Conservation (phyloP, 2,113 vertebrate species). For the Peromyscus leucopus region DNA sequence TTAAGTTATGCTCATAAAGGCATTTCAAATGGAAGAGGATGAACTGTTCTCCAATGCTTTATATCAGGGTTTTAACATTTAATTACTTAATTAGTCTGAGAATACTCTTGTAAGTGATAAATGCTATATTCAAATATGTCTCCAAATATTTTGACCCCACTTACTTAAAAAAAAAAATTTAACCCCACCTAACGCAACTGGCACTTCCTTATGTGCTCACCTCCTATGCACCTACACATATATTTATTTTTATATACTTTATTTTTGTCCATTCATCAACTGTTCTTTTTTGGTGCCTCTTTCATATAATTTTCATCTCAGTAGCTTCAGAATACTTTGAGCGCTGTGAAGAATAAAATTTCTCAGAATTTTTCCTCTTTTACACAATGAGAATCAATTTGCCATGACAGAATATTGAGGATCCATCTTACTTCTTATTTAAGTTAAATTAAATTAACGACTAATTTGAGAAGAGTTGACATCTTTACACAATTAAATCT, state of each 20-base stretch:
- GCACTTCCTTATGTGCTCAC: neutral
- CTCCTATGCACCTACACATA: neutral
- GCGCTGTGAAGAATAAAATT: conserved; percentile 31
- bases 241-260: neutral
- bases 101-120: neutral
- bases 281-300: neutral
- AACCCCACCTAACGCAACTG: neutral
- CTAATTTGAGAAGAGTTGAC: neutral
- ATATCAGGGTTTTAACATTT: neutral
- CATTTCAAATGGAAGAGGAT: conserved; percentile 24
- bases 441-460: conserved; percentile 18
- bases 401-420: neutral
- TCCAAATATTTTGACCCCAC: neutral
- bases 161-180: neutral
- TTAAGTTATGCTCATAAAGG: conserved; percentile 40
- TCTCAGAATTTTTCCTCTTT: neutral
- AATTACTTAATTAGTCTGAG: conserved; percentile 43
- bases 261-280: neutral
- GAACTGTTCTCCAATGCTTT: conserved; percentile 16
- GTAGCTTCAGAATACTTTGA: neutral
- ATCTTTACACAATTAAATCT: conserved; percentile 43
- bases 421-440: neutral
- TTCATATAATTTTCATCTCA: neutral
- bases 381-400: conserved; percentile 45
- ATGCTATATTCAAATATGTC: neutral